Conservation (phyloP, 1,140 invertebrate genomes). For the Diorhabda carinulata region DNA sequence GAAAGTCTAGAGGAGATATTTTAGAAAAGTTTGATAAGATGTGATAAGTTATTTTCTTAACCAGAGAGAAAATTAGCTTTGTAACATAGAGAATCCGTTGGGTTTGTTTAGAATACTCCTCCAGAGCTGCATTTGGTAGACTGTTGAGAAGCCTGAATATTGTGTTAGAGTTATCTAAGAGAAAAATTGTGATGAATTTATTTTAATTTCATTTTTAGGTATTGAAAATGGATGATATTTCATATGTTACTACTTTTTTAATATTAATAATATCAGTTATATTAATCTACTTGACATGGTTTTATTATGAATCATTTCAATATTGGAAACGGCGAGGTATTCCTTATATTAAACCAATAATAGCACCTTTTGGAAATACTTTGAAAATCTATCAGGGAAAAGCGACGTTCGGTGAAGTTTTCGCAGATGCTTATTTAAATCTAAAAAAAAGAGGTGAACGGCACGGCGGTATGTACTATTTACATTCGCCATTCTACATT, state of each 20-base stretch:
- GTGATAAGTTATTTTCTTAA: no score
- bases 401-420: conserved; percentile 30
- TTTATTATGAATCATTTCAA: conserved; percentile 29
- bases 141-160: no score
- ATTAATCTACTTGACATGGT: conserved; percentile 16
- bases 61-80: no score
- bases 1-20: no score
- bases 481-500: conserved; percentile 47
- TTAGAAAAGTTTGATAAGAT: no score
- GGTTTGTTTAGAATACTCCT: no score
- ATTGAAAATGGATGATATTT: conserved; percentile 1
- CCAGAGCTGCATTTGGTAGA: no score
- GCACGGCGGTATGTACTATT: conserved; percentile 46
- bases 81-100: no score
- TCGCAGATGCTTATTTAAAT: conserved; percentile 33
- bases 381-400: conserved; percentile 25
- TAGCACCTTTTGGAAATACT: conserved; percentile 40
- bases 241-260: not conserved
- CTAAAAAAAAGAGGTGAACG: conserved; percentile 24
- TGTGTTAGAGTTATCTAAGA: no score
- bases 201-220: not conserved
- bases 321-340: conserved; percentile 38
- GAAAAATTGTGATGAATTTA: not conserved
- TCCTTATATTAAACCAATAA: conserved; percentile 32
- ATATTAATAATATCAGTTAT: conserved; percentile 1